Percentiles rank a stretch among this genome's conserved stretches.
Conservation (phyloP, 2,797 vertebrate genomes). For the Carapus acus region DNA sequence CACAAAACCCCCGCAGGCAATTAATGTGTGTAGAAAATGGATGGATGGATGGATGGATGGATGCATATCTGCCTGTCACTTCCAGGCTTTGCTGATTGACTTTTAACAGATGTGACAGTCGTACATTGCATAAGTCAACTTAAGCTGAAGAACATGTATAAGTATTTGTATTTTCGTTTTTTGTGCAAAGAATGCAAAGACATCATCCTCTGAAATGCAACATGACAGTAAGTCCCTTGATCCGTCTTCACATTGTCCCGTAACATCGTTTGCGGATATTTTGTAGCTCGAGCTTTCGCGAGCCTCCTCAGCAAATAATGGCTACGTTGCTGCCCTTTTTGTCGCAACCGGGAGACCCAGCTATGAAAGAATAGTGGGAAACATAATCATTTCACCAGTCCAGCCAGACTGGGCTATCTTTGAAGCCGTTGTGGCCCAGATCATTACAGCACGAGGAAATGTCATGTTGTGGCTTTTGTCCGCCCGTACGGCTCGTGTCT, state of each 20-base stretch:
- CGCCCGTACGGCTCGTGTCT: conserved; percentile 33
- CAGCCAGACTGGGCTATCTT: conserved; percentile 48
- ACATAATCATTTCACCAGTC: conserved; percentile 59
- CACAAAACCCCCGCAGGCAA: background rate
- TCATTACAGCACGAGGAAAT: conserved; percentile 54
- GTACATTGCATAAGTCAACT: conserved; percentile 42
- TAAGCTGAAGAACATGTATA: conserved; percentile 38
- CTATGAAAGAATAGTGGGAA: conserved; percentile 57
- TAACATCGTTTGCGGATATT: conserved; percentile 52
- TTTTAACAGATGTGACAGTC: conserved; percentile 33
- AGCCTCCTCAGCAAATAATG: conserved; percentile 72
- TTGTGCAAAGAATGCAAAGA: no score
- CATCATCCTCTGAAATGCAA: conserved; percentile 57
- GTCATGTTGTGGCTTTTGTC: conserved; percentile 21
- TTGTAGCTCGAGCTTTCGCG: conserved; percentile 58
- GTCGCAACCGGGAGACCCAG: conserved; percentile 54
- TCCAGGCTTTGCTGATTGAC: conserved; percentile 35
- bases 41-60: background rate
- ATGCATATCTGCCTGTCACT: conserved; percentile 28
- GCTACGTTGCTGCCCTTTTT: conserved; percentile 43
- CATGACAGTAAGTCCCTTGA: conserved; percentile 54
- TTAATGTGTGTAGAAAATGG: no score
- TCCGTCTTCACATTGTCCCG: conserved; percentile 41
- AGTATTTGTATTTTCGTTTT: no score
- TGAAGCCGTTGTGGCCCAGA: conserved; percentile 49